A percentile compares a stretch with the other conserved stretches of the same genome.
Evolutionary conservation across 2,888 invertebrate species (phyloP).

Genomic region (Limnephilus lunatus): DNA sequence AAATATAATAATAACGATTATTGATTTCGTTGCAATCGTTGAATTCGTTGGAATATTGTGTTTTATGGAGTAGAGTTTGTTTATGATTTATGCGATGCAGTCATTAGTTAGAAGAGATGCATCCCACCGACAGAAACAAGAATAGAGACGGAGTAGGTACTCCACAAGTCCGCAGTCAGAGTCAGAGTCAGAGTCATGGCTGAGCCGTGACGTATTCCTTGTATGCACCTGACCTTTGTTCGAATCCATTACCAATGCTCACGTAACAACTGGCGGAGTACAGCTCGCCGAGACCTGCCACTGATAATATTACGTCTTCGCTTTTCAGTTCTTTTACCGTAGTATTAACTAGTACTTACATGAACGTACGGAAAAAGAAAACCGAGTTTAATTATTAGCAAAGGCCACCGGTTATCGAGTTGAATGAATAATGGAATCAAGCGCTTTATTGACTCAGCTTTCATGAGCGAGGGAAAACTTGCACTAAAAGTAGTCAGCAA

Average conservation of each 20-base stretch:
- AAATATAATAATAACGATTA: background rate
- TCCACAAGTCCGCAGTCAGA: background rate
- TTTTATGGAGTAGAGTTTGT: background rate
- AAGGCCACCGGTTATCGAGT: background rate
- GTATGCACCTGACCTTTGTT: slow-evolving; percentile 64
- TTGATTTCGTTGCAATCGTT: background rate
- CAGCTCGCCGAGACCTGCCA: slow-evolving; percentile 12
- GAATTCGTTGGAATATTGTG: background rate
- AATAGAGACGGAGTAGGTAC: background rate
- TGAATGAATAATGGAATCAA: background rate
- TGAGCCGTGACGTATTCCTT: slow-evolving; percentile 36
- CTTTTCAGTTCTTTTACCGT: background rate
- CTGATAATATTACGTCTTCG: background rate
- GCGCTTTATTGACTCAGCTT: background rate
- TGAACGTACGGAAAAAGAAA: background rate
- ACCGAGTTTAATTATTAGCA: background rate
- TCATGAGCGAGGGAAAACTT: background rate
- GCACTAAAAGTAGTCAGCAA: background rate
- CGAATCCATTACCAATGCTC: slow-evolving; percentile 62
- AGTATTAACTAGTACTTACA: background rate
- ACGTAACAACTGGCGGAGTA: slow-evolving; percentile 55
- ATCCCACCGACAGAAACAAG: background rate
- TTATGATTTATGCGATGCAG: background rate
- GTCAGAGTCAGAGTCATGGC: slow-evolving; percentile 26
- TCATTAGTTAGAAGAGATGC: background rate